phyloP scores from a whole-genome alignment of 2,797 vertebrate species.

The Arctocebus calabarensis region DNA sequence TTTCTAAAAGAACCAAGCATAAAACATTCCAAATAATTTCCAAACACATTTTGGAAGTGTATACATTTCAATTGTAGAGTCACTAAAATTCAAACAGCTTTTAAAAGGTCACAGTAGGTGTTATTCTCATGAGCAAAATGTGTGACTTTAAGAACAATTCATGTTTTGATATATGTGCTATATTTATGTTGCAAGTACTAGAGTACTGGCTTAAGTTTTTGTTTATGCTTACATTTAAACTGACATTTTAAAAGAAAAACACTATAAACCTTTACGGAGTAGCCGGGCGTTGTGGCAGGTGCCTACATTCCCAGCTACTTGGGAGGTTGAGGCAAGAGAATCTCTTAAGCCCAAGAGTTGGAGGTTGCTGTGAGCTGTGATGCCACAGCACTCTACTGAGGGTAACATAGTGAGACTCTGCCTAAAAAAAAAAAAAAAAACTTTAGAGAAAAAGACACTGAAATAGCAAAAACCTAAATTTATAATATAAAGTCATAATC shows the following conservation, averaged over 20 bases:
- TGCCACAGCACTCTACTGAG: too few species aligned
- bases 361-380: too few species aligned
- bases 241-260: conserved; percentile 25
- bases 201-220: conserved; percentile 35
- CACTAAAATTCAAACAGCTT: conserved; percentile 58
- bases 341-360: too few species aligned
- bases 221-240: conserved; percentile 44
- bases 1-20: conserved; percentile 42
- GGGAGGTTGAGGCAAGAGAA: too few species aligned
- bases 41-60: conserved; percentile 57
- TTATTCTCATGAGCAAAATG: conserved; percentile 61
- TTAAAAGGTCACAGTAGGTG: conserved; percentile 64
- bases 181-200: conserved; percentile 22
- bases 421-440: too few species aligned
- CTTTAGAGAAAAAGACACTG: conserved; percentile 36
- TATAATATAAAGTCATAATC: conserved; percentile 21
- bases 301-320: too few species aligned
- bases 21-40: conserved; percentile 71
- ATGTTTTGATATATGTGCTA: conserved; percentile 51
- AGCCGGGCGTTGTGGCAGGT: too few species aligned
- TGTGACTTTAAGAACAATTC: conserved; percentile 63
- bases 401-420: too few species aligned
- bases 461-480: conserved; percentile 34
- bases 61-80: conserved; percentile 65
- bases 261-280: not conserved